Conservation (phyloP, 2,113 vertebrate species). For the Laterallus jamaicensis region DNA sequence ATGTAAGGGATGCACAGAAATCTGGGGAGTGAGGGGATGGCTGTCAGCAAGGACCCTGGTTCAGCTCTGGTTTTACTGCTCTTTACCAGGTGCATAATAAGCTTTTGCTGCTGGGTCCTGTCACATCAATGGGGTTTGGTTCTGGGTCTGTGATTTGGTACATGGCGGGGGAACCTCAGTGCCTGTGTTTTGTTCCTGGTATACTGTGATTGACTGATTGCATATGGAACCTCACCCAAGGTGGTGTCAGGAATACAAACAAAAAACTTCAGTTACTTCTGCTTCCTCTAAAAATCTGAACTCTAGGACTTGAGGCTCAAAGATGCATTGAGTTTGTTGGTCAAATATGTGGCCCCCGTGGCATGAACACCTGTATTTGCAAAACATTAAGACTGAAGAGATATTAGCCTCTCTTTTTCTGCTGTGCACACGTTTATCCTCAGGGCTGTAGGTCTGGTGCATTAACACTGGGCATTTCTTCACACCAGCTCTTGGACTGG, state of each 20-base stretch:
- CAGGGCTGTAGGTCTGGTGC: background rate
- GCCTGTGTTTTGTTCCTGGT: background rate
- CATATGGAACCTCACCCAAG: background rate
- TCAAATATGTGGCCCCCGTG: background rate
- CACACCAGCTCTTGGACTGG: background rate
- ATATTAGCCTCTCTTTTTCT: background rate
- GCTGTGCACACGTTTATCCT: background rate
- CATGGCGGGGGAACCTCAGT: background rate
- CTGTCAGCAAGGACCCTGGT: rapidly evolving
- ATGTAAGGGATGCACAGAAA: background rate
- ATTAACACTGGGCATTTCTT: background rate
- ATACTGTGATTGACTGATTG: background rate
- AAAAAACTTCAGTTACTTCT: background rate
- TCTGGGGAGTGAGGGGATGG: background rate
- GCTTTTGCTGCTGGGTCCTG: background rate
- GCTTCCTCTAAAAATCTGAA: background rate
- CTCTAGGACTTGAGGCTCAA: background rate
- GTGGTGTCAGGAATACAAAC: background rate
- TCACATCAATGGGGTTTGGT: background rate
- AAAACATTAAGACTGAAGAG: background rate
- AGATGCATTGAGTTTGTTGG: background rate
- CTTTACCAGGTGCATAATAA: background rate
- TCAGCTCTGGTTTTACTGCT: background rate
- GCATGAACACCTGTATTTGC: background rate
- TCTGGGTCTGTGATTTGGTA: background rate